phyloP scores from a whole-genome alignment of 1,140 invertebrate genomes.

The Drosophila quadrilineata region DNA sequence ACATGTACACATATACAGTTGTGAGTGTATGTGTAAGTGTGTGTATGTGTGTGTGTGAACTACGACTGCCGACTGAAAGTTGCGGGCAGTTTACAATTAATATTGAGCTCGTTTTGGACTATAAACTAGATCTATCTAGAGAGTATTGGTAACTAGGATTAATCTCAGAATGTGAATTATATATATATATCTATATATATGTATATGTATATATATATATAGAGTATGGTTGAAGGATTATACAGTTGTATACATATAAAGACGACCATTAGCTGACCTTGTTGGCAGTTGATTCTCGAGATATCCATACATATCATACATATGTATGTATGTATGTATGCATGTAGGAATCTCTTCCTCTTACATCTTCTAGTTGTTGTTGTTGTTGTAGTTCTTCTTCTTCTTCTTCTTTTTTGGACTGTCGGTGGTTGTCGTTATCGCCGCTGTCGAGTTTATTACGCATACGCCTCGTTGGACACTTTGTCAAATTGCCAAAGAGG shows the following conservation, averaged over 20 bases:
- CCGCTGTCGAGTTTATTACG: constrained; percentile 47
- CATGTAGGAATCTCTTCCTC: too few relatives aligned
- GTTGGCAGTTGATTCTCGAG: constrained; percentile 37
- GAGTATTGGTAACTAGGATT: constrained; percentile 48
- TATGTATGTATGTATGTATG: too few relatives aligned
- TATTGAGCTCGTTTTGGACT: constrained; percentile 34
- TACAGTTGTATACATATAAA: constrained; percentile 60
- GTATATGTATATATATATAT: constrained; percentile 39
- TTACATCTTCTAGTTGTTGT: too few relatives aligned
- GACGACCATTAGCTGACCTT: constrained; percentile 77
- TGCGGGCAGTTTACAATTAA: constrained; percentile 56
- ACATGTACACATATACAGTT: constrained; percentile 13
- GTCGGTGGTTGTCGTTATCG: background rate
- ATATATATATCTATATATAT: constrained; percentile 40
- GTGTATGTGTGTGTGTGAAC: constrained; percentile 13
- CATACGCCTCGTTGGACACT: constrained; percentile 60
- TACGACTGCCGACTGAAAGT: constrained; percentile 52
- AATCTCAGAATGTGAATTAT: constrained; percentile 29
- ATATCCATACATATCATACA: too few relatives aligned
- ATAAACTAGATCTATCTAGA: constrained; percentile 49
- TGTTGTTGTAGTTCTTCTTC: too few relatives aligned
- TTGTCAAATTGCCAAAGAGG: constrained; percentile 45
- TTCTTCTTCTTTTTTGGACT: constrained; percentile 3
- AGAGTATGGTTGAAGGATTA: constrained; percentile 37
- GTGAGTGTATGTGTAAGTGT: constrained; percentile 3